These are phyloP conservation scores for Myotis lucifugus DNA, from an alignment of 2,113 vertebrate genomes.

Conservation along the genomic window DNA sequence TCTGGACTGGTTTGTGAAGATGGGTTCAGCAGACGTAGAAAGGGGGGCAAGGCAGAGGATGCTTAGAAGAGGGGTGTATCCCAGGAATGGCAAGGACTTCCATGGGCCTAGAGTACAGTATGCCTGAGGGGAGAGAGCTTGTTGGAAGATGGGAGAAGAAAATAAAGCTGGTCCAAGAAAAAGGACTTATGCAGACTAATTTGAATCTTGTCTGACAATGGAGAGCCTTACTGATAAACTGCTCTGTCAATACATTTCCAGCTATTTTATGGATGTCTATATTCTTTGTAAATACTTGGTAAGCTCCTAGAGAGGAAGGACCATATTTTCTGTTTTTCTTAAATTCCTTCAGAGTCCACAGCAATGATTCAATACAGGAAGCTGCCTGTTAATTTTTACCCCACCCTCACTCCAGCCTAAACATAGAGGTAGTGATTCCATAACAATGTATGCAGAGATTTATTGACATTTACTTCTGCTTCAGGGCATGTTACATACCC, in stretches of 20 bases:
- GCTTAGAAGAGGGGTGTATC: constrained; percentile 41
- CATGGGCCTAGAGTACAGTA: background rate
- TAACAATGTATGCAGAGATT: background rate
- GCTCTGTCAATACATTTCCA: background rate
- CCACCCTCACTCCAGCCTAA: background rate
- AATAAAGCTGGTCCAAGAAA: constrained; percentile 30
- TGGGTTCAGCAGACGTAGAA: constrained; percentile 23
- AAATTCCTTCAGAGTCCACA: background rate
- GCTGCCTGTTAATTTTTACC: background rate
- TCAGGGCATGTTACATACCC: background rate
- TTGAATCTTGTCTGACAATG: background rate
- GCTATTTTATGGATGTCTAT: background rate
- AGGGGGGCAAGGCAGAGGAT: constrained; percentile 20
- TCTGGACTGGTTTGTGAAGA: background rate
- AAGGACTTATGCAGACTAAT: background rate
- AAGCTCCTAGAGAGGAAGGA: background rate
- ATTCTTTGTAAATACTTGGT: background rate
- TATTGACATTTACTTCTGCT: constrained; percentile 40
- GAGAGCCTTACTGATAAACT: constrained; percentile 6
- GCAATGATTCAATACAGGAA: constrained; percentile 41
- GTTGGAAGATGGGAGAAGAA: background rate
- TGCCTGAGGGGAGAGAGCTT: background rate
- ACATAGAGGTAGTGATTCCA: background rate
- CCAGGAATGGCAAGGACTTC: background rate
- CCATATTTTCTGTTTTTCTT: background rate